phyloP scores from a whole-genome alignment of 2,888 invertebrate species.

The Ceraclea dissimilis region DNA sequence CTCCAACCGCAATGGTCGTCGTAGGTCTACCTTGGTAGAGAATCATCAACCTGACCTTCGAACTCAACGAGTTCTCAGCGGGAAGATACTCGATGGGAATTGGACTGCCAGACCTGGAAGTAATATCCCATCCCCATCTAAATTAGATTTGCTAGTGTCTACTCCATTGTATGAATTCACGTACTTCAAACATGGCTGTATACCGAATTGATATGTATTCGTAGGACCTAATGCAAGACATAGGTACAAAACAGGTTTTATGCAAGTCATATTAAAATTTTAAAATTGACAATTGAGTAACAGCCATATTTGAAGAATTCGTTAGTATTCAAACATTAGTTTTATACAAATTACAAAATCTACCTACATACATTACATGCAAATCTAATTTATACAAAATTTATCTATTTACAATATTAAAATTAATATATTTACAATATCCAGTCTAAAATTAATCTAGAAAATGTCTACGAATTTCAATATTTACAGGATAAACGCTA shows the following conservation, averaged over 20 bases:
- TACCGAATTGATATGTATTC: too few species aligned
- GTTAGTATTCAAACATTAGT: not conserved
- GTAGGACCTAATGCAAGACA: too few species aligned
- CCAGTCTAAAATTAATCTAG: too few species aligned
- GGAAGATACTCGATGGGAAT: constrained; percentile 89
- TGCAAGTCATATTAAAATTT: too few species aligned
- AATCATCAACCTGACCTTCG: constrained; percentile 77
- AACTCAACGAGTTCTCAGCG: constrained; percentile 84
- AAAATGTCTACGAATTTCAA: too few species aligned
- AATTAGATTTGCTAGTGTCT: constrained; percentile 38
- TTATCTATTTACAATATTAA: too few species aligned
- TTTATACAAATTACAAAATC: not conserved
- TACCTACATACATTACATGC: too few species aligned
- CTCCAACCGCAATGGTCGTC: constrained; percentile 88
- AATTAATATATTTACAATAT: too few species aligned
- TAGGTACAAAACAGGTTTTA: not conserved
- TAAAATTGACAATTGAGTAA: not conserved
- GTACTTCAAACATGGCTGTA: constrained; percentile 16
- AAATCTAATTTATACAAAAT: too few species aligned
- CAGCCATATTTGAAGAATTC: not conserved
- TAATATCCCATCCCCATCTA: constrained; percentile 41
- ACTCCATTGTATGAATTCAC: constrained; percentile 7
- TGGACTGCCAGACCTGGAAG: constrained; percentile 78
- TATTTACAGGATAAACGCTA: too few species aligned
- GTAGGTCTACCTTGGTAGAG: constrained; percentile 86